These are phyloP conservation scores for Nephila pilipes DNA, from an alignment of 1,140 invertebrate genomes.

Conservation along the genomic window DNA sequence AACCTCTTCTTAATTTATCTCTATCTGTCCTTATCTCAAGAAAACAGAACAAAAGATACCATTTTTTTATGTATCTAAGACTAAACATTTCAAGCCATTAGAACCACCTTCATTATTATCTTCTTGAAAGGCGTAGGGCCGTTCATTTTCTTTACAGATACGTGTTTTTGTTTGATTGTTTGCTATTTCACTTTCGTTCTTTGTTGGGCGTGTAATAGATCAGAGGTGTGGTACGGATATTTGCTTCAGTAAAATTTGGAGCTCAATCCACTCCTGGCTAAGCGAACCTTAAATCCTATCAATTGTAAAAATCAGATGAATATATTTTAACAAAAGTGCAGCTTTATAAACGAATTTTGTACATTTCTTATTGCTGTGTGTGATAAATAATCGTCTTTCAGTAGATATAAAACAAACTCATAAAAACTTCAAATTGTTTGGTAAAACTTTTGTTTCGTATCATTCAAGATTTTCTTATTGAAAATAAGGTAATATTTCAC, in stretches of 20 bases:
- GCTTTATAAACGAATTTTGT: too few species aligned
- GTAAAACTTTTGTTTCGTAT: too few species aligned
- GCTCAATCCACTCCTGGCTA: neutral
- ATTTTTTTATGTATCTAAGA: neutral
- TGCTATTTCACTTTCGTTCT: constrained; percentile 14
- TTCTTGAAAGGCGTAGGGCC: neutral
- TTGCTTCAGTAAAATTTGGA: constrained; percentile 7
- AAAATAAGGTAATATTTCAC: too few species aligned
- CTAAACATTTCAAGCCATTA: constrained; percentile 17
- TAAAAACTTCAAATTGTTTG: too few species aligned
- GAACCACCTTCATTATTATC: constrained; percentile 21
- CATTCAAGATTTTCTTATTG: too few species aligned
- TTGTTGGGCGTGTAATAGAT: constrained; percentile 23
- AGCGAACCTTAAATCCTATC: neutral
- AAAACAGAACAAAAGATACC: constrained; percentile 34
- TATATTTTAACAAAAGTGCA: too few species aligned
- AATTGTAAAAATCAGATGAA: too few species aligned
- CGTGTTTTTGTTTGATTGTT: neutral
- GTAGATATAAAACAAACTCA: too few species aligned
- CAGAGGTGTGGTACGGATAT: constrained; percentile 23
- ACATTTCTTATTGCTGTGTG: too few species aligned
- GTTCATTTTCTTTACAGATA: neutral
- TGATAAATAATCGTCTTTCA: too few species aligned
- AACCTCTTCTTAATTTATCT: constrained; percentile 50
- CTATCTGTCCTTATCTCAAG: neutral